Evolutionary conservation across 1,140 invertebrate species (phyloP), one percentile per base, ranked within the genome.

Genomic region (Drosophila orosa): DNA sequence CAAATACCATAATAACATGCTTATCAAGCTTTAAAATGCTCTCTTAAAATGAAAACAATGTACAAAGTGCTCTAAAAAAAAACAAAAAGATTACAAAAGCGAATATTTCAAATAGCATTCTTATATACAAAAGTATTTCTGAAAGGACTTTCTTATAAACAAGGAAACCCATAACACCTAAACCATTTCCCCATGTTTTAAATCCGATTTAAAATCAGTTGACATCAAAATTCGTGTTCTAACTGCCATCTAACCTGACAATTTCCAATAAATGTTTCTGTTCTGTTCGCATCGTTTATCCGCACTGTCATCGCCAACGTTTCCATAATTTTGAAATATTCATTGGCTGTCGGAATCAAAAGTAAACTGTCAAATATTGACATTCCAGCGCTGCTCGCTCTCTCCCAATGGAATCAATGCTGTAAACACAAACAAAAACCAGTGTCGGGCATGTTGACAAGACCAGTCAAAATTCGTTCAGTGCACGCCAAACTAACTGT

Each of bases 401-500:
- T 17, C n/a, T 13, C 27, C 19, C 65, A n/a, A 25, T 19, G 42
- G 63, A 67, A 63, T 63, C 65, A 68, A 68, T 68, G 50, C 50
- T 61, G 59, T 37, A 55, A 25, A 39, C 24, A 68, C 40, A 71
- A 58, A 58, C 25, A 45, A 61, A n/a, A 74, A 74, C 45, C 45
- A 25, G 17, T 48, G 48, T 7, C 29, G 6, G 31, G 50, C 19
- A 8, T 59, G 54, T 58, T 75, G 54, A 75, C 73, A 75, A 67
- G 72, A 27, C 25, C n/a, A 39, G 55, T 42, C 35, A 15, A 74
- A 58, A 55, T 72, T 82, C 62, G 69, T 55, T 54, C 79, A 75
- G 83, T 86, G 74, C 56, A 75, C 40, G 74, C 25, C 74, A 58
- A 59, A 55, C 77, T 78, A 79, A 83, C 75, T 61, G 74, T 86